Conservation (phyloP, 1,140 invertebrate genomes). For the Hypothenemus hampei region DNA sequence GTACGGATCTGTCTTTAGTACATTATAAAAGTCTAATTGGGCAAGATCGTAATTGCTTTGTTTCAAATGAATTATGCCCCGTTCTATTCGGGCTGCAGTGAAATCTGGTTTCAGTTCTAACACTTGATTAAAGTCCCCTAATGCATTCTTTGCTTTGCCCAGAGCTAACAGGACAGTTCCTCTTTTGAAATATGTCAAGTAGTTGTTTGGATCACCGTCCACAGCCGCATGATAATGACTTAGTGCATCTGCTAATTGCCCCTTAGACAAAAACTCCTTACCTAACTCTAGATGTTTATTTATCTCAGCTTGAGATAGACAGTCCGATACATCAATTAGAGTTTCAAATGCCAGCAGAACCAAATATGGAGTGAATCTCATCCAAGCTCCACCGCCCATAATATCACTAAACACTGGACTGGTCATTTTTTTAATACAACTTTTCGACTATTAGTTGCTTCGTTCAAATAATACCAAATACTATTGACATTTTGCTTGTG, state of each 20-base stretch:
- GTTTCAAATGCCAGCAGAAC: constrained; percentile 34
- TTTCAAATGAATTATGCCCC: constrained; percentile 84
- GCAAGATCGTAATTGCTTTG: constrained; percentile 81
- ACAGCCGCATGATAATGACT: constrained; percentile 98
- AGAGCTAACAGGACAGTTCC: constrained; percentile 96
- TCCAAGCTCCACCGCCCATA: constrained; percentile 4
- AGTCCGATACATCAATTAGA: constrained; percentile 53
- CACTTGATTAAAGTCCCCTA: constrained; percentile 89
- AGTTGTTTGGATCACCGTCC: constrained; percentile 93
- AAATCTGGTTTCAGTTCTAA: constrained; percentile 94
- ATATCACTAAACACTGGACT: constrained; percentile 18
- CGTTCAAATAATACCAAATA: constrained; percentile 4
- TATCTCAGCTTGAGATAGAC: constrained; percentile 69
- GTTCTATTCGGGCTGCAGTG: constrained; percentile 78
- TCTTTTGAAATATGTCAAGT: constrained; percentile 90
- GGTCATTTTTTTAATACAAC: constrained; percentile 4
- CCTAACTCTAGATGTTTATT: constrained; percentile 91
- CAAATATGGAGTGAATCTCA: constrained; percentile 18
- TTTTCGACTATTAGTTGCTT: not conserved
- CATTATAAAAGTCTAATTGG: constrained; percentile 73
- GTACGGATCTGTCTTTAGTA: constrained; percentile 70
- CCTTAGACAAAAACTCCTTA: constrained; percentile 80
- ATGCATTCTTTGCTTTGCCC: constrained; percentile 91
- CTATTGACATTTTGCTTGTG: constrained; percentile 11
- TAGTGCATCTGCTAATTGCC: constrained; percentile 93